Conservation (phyloP, 2,888 invertebrate species). For the Odontocerum albicorne region DNA sequence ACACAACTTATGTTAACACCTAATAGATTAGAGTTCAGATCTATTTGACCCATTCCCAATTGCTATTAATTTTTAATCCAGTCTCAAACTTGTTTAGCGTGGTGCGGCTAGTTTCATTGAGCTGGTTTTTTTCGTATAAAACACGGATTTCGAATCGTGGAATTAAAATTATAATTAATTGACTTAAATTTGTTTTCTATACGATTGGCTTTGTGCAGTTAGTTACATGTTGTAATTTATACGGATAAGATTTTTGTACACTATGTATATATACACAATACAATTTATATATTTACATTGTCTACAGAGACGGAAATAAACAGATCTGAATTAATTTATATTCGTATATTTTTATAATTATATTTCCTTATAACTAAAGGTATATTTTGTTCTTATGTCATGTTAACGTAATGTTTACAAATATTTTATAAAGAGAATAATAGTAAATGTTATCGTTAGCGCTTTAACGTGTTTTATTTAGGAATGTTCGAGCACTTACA, state of each 20-base stretch:
- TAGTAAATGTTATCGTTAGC: constrained; percentile 2
- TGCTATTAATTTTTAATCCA: too few relatives aligned
- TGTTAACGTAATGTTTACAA: constrained; percentile 29
- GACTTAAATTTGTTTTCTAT: too few relatives aligned
- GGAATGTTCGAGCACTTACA: constrained; percentile 17
- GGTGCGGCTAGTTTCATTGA: too few relatives aligned
- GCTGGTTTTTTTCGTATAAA: too few relatives aligned
- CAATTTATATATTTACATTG: constrained; percentile 26
- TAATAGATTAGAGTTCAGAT: too few relatives aligned
- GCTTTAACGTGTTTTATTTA: constrained; percentile 5
- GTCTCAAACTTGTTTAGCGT: too few relatives aligned
- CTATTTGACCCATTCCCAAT: too few relatives aligned
- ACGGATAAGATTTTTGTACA: constrained; percentile 34
- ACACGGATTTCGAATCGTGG: too few relatives aligned
- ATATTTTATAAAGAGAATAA: constrained; percentile 15
- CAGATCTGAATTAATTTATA: constrained; percentile 30
- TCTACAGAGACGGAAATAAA: constrained; percentile 26
- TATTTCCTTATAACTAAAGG: constrained; percentile 24
- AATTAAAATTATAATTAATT: too few relatives aligned
- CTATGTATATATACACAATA: constrained; percentile 33
- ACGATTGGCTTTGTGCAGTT: constrained; percentile 21
- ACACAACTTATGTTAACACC: too few relatives aligned
- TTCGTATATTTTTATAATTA: constrained; percentile 24
- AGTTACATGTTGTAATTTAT: constrained; percentile 16
- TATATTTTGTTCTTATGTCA: constrained; percentile 31